Percentiles rank a stretch among this genome's conserved stretches.
Evolutionary conservation across 2,113 vertebrate species (phyloP).

Genomic region (Seriola aureovittata): DNA sequence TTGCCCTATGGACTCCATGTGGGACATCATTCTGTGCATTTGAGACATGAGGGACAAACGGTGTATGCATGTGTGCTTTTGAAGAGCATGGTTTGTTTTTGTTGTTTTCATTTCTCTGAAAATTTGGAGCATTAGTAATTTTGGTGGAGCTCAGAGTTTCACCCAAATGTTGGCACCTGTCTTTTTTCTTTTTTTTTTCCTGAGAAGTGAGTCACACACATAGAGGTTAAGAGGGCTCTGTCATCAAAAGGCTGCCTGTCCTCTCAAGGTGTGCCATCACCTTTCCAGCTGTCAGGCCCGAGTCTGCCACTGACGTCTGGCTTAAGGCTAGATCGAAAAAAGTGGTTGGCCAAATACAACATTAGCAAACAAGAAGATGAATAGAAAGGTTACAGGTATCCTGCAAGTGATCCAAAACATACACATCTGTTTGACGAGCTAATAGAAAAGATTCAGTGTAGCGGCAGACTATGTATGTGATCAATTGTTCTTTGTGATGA

Average conservation of each 20-base stretch:
- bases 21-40: not conserved
- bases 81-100: not conserved
- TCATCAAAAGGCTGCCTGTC: slow-evolving; percentile 39
- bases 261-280: slow-evolving; percentile 46
- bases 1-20: not conserved
- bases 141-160: slow-evolving; percentile 62
- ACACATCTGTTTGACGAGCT: slow-evolving; percentile 47
- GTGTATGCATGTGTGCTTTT: not conserved
- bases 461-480: not conserved
- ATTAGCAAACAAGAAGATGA: slow-evolving; percentile 42
- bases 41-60: not conserved
- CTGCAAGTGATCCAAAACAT: slow-evolving; percentile 54
- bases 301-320: slow-evolving; percentile 25
- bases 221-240: slow-evolving; percentile 12
- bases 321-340: not conserved
- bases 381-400: slow-evolving; percentile 30
- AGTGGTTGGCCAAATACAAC: slow-evolving; percentile 51
- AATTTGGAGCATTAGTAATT: slow-evolving; percentile 75
- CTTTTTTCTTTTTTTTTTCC: slow-evolving; percentile 56
- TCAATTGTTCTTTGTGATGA: slow-evolving; percentile 16
- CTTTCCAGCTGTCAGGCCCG: slow-evolving; percentile 29
- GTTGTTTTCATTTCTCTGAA: not conserved
- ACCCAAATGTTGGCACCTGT: slow-evolving; percentile 34
- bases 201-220: slow-evolving; percentile 38
- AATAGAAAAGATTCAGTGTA: slow-evolving; percentile 9